Evolutionary conservation across 2,113 vertebrate species (phyloP), one percentile per base, ranked within the genome.

Genomic region (Vicugna pacos): DNA sequence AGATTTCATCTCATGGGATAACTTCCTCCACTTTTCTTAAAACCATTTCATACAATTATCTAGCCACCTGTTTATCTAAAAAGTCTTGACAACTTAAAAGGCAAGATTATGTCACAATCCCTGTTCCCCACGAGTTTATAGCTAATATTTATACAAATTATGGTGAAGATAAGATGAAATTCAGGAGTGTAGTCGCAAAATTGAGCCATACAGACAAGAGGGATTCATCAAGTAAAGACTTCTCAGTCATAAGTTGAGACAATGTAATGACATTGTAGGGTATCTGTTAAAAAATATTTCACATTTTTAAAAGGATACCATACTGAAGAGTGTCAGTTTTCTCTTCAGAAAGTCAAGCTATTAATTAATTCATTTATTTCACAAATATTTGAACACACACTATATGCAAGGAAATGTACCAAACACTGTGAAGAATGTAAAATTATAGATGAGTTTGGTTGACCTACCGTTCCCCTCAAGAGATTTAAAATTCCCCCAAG

Each of bases 11-110:
- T 83, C n/a, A 24, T 48, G 54, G 87, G 64, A 79, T 22, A 81
- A 94, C 76, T 73, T 82, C 35, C 30, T 88, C 48, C 0, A 95
- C 7, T 90, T 93, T 93, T 91, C 35, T 91, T 91, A 76, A 88
- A 88, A 65, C 11, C 16, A 83, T 64, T 75, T 62, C 15, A 82
- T 69, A 83, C 81, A 95, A 62, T 87, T 79, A 87, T 46, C 28
- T 64, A 89, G 32, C 73, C 50, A 83, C 26, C 8, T 83, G 32
- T 62, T 96, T 46, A 93, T 86, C 26, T 91, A 64, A 90, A 95
- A 89, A 85, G 52, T 84, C 56, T 62, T 89, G 22, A 93, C 26
- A 87, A 87, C 22, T 92, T 94, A 54, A 87, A 82, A 56, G n/a
- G 54, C 6, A 82, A 96, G 38, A 73, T 56, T 88, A 73, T 77